These are phyloP conservation scores for Contarinia nasturtii DNA, from an alignment of 1,140 invertebrate genomes.

Conservation along the genomic window DNA sequence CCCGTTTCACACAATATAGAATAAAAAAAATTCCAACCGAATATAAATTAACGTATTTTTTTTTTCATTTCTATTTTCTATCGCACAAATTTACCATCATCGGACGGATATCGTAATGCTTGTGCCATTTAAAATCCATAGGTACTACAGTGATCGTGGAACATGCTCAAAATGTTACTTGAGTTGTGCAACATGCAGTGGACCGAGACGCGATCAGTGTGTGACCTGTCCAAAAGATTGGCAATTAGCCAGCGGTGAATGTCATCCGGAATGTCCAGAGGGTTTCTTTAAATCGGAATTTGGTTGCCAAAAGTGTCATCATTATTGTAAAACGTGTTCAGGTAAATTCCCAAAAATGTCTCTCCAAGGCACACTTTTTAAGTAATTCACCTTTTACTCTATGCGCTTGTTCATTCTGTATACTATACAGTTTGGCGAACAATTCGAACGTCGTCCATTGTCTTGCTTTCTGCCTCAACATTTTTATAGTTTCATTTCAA, in stretches of 20 bases:
- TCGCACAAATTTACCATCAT: too few relatives aligned
- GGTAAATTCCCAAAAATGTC: constrained; percentile 24
- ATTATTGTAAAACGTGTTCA: constrained; percentile 61
- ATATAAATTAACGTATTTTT: constrained; percentile 1
- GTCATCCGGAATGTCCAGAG: constrained; percentile 64
- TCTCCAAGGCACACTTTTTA: too few relatives aligned
- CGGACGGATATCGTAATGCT: too few relatives aligned
- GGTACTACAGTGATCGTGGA: constrained; percentile 67
- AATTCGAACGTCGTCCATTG: too few relatives aligned
- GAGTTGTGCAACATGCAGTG: constrained; percentile 65
- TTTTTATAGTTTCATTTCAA: too few relatives aligned
- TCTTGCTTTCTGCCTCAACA: too few relatives aligned
- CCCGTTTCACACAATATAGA: too few relatives aligned
- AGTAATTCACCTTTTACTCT: too few relatives aligned
- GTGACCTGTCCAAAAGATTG: constrained; percentile 57
- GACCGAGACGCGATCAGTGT: constrained; percentile 60
- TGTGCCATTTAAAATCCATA: constrained; percentile 16
- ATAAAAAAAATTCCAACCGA: constrained; percentile 1
- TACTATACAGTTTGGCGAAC: too few relatives aligned
- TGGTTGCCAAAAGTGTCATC: constrained; percentile 67
- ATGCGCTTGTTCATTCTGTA: too few relatives aligned
- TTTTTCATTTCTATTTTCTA: constrained; percentile 2
- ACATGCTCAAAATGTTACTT: constrained; percentile 63
- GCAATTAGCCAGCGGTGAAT: constrained; percentile 60
- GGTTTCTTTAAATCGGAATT: constrained; percentile 60